Base-by-base conservation (phyloP, 2,888 invertebrate genomes). In the Drosophila phalerata region DNA sequence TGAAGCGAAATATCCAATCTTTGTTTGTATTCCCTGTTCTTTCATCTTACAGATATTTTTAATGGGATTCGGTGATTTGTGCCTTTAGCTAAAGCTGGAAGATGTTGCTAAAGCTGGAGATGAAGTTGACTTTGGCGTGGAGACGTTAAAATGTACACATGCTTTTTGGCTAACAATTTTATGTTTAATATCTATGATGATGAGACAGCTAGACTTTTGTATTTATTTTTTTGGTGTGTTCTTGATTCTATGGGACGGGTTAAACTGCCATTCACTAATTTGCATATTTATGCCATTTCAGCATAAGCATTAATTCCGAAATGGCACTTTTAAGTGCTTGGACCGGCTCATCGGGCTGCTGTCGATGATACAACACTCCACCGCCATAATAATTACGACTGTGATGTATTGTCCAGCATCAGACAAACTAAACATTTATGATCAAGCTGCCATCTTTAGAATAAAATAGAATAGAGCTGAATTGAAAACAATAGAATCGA, bases 201-300 rank as follows among this genome's bases (percentile, higher is more conserved):
- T 77, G 77, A 57, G 71, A 47, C 57, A 34, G 57, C 3, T 37
- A 47, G 47, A 70, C 63, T 66, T 65, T 80, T 75, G 63, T 73
- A 42, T 81, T 74, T 63, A 63, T 66, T 67, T 63, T 60, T 37
- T 53, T 38, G 34, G 60, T 65, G 51, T 72, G 64, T 73, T 85
- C 81, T 77, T 65, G 65, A 84, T 85, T 80, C 73, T 76, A 52
- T 68, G 68, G 73, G 85, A 71, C 73, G 70, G 68, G 69, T 69
- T 57, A 52, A 69, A 55, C 64, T 69, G 89, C 88, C 88, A 90
- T 88, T 88, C 88, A 89, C 88, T 90, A 81, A 88, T 88, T 90
- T 90, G 86, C 88, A 88, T 86, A 86, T 75, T 81, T 83, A 81
- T 80, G 78, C 77, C 74, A 83, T 81, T 83, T 85, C 74, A 77